Percentiles rank a stretch among this genome's conserved stretches.
Conservation (phyloP, 2,113 vertebrate genomes). For the Prionailurus bengalensis region DNA sequence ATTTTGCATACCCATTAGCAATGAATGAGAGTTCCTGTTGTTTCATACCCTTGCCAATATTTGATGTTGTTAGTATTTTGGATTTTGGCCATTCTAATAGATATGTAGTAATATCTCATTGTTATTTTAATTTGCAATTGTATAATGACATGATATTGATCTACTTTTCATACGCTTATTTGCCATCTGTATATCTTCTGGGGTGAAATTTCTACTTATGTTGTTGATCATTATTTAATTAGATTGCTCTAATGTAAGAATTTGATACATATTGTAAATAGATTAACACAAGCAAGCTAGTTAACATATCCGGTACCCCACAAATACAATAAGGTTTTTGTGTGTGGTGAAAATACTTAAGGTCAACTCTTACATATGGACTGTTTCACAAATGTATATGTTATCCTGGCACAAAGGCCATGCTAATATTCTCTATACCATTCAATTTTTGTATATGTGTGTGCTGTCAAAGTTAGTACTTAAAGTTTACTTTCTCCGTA, state of each 20-base stretch:
- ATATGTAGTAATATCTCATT: neutral
- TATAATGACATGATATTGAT: neutral
- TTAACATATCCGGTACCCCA: neutral
- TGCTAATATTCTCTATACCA: neutral
- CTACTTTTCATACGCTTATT: neutral
- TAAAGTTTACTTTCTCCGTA: neutral
- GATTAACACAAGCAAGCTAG: neutral
- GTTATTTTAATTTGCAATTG: constrained; percentile 31
- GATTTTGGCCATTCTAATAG: neutral
- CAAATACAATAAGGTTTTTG: neutral
- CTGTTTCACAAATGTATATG: neutral
- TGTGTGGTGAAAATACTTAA: neutral
- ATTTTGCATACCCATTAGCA: neutral
- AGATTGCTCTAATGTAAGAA: constrained; percentile 3
- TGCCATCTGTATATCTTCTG: neutral
- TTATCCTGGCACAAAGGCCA: neutral
- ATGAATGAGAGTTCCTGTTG: neutral
- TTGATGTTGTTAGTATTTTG: neutral
- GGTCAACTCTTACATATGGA: neutral
- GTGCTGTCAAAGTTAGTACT: neutral
- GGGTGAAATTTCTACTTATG: neutral
- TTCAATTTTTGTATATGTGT: neutral
- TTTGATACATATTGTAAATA: neutral
- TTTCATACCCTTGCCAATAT: neutral
- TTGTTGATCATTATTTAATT: constrained; percentile 39